Evolutionary conservation across 2,113 vertebrate species (phyloP), one percentile per base, ranked within the genome.

Genomic region (Sminthopsis crassicaudata): DNA sequence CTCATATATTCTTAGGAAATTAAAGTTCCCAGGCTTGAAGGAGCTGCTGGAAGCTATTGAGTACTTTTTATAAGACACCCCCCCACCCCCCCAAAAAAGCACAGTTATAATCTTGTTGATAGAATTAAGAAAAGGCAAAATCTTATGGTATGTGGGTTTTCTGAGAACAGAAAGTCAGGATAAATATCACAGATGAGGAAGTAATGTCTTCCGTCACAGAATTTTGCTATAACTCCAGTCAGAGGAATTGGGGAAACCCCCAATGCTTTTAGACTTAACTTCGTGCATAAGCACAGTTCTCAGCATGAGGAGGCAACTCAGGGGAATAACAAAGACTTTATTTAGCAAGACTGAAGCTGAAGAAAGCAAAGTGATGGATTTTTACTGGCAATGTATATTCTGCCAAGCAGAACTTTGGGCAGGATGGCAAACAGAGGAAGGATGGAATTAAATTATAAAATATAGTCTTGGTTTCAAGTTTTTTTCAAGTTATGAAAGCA

Each of bases 101-200:
- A 12, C 23, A 14, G 42, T 46, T 26, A 7, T 12, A 91, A 50
- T 1, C 9, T 60, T 26, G 12, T 2, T 46, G 27, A 51, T 10
- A 0, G 3, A 26, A 51, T 48, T 90, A 27, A 2, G 0, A n/a
- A 88, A 22, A 24, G 26, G 89, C 60, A 12, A 0, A 5, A 91
- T 50, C 48, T 3, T 14, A 54, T 7, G 51, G 24, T 0, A 36
- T 19, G 2, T 0, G 8, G 36, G 52, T 46, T 92, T 67, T 42
- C 53, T 53, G 19, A 96, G 96, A 94, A 97, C 46, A 93, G 95
- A 96, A 97, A 98, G 96, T n/a, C 24, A 46, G 8, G 91, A 26
- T 91, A 1, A n/a, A 94, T 89, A 93, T 93, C 96, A 53, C 92
- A 60, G 46, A 94, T 11, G 14, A 53, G 95, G 96, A 97, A 96